Base-by-base conservation (phyloP, 2,113 vertebrate species). In the Spermophilus dauricus region DNA sequence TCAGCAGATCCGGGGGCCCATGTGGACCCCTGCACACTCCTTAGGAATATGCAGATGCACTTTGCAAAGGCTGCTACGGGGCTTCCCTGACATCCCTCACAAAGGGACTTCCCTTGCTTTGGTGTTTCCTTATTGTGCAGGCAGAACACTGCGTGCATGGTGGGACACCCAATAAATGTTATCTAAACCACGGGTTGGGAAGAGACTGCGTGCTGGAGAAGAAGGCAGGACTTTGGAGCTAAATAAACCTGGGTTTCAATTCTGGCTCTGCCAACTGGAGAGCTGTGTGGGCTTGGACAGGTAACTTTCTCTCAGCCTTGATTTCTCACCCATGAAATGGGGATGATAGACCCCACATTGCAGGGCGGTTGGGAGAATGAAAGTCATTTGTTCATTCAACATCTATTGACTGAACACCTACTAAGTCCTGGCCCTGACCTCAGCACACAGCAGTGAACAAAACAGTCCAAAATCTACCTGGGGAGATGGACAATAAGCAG, bases 221-320 rank as follows among this genome's bases (percentile, higher is more conserved):
- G 77, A 82, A 48, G 4, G 5, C 56, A 67, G 95, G 80, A 90
- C 96, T 97, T 89, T 87, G 84, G 95, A 90, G 51, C 81, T 89
- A 72, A 85, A 76, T 81, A 83, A 91, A 91, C 63, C 56, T 72
- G 30, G 34, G 65, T 72, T 58, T 86, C 86, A 91, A 61, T 70
- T 16, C 86, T 42, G 45, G 65, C n/a, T 30, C 65, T 90, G 77
- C 77, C 48, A 85, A 10, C 5, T 17, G 65, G 30, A 83, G 24
- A 69, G 48, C 37, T 0, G 5, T 30, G 39, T 53, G 87, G 75
- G 39, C 28, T 34, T 65, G 32, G 76, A 56, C 11, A 30, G 56
- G 85, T n/a, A 48, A 48, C 18, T 48, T 37, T 56, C 51, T 86
- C 72, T 42, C 53, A 91, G 70, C 42, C 70, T 89, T 24, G 18